phyloP scores from a whole-genome alignment of 2,113 vertebrate genomes.

The Myrmophylax atrothorax region DNA sequence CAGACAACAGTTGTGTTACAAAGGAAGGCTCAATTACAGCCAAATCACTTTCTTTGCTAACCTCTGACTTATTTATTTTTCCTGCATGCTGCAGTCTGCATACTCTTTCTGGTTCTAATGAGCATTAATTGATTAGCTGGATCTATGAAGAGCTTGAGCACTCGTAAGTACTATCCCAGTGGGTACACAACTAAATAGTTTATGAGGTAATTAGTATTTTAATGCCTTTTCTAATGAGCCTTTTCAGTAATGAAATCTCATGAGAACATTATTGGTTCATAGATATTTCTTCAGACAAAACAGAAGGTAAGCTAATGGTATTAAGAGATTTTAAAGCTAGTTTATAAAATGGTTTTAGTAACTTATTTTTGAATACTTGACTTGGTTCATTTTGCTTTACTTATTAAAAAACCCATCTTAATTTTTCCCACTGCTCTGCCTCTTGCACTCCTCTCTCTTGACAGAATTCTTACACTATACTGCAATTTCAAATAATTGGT shows the following conservation, averaged over 20 bases:
- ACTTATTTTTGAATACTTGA: slow-evolving; percentile 58
- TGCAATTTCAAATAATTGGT: slow-evolving; percentile 58
- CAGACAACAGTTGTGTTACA: slow-evolving; percentile 66
- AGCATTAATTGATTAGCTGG: slow-evolving; percentile 97
- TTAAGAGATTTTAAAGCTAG: slow-evolving; percentile 56
- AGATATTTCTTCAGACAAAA: slow-evolving; percentile 74
- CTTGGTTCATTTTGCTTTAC: slow-evolving; percentile 18
- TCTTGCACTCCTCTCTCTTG: not conserved
- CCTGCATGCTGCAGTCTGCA: slow-evolving; percentile 66
- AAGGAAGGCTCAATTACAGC: slow-evolving; percentile 48
- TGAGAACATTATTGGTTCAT: slow-evolving; percentile 77
- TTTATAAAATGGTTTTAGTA: slow-evolving; percentile 63
- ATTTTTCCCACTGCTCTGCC: not conserved
- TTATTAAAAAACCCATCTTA: not conserved
- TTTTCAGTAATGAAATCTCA: slow-evolving; percentile 85
- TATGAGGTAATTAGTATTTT: slow-evolving; percentile 93
- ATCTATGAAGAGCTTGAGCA: slow-evolving; percentile 84
- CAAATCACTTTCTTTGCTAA: slow-evolving; percentile 64
- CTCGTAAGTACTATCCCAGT: slow-evolving; percentile 87
- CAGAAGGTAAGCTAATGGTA: slow-evolving; percentile 65
- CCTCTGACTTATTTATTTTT: slow-evolving; percentile 74
- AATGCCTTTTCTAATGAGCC: slow-evolving; percentile 86
- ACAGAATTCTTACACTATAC: slow-evolving; percentile 19
- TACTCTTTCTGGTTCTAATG: slow-evolving; percentile 84
- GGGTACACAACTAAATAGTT: slow-evolving; percentile 93